Conservation (phyloP, 2,888 invertebrate species). For the Cecidostiba fungosa region DNA sequence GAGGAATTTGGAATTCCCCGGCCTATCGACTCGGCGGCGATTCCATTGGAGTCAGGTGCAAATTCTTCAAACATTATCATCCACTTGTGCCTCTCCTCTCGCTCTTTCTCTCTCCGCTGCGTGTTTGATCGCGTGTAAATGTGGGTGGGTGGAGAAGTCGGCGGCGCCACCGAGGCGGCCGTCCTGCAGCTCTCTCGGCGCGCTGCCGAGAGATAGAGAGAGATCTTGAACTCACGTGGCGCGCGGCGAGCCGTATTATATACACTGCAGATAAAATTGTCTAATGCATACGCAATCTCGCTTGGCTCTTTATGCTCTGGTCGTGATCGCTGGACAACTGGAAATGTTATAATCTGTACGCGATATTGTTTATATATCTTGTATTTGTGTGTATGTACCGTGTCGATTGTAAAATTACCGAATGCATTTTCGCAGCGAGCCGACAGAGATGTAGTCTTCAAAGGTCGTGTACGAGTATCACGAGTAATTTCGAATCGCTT, state of each 20-base stretch:
- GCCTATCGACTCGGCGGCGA: neutral
- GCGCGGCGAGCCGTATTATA: neutral
- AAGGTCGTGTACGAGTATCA: conserved; percentile 22
- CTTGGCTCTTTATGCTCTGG: neutral
- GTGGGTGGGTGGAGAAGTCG: conserved; percentile 73
- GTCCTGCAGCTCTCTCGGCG: conserved; percentile 71
- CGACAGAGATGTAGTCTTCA: neutral
- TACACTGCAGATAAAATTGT: conserved; percentile 42
- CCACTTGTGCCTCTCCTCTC: conserved; percentile 44
- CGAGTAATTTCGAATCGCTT: conserved; percentile 18
- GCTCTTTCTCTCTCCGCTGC: conserved; percentile 52
- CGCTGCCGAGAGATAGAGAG: neutral
- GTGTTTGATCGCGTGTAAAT: conserved; percentile 64
- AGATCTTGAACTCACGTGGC: conserved; percentile 51
- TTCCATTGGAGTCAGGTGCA: conserved; percentile 71
- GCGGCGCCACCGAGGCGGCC: conserved; percentile 76
- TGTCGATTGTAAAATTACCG: neutral
- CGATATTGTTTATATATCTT: neutral
- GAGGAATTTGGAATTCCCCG: neutral
- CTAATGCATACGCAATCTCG: conserved; percentile 31
- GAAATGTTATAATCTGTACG: neutral
- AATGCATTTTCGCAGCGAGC: neutral
- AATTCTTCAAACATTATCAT: conserved; percentile 72
- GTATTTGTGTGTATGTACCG: neutral
- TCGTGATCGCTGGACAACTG: neutral